These are phyloP conservation scores for Ridgeia piscesae DNA, from an alignment of 1,140 invertebrate species.

Conservation along the genomic window DNA sequence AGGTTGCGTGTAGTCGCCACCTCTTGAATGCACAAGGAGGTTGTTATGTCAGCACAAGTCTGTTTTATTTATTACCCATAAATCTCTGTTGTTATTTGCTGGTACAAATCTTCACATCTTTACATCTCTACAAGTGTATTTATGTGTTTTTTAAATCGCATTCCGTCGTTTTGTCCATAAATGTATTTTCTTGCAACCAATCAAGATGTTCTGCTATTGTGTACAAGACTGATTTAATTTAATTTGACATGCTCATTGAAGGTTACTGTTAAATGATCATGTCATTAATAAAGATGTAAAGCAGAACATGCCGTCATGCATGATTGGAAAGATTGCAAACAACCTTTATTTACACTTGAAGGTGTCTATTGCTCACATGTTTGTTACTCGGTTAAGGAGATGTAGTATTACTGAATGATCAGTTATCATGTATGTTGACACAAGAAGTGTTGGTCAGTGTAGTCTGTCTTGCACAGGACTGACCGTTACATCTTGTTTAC, in stretches of 20 bases:
- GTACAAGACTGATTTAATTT: not conserved
- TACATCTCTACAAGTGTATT: not conserved
- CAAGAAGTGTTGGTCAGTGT: not conserved
- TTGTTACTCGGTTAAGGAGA: not conserved
- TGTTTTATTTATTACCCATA: not conserved
- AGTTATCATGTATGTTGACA: not conserved
- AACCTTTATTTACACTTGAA: not conserved
- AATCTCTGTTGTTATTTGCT: not conserved
- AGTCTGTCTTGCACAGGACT: not conserved
- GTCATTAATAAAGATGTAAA: not conserved
- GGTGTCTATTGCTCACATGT: not conserved
- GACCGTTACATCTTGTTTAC: not conserved
- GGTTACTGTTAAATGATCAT: not conserved
- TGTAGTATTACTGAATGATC: not conserved
- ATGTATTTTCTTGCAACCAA: not conserved
- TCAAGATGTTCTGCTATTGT: not conserved
- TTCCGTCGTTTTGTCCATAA: not conserved
- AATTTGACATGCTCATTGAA: not conserved
- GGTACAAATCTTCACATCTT: not conserved
- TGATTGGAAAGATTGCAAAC: not conserved
- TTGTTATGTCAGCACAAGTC: not conserved
- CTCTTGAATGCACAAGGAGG: not conserved
- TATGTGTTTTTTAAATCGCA: not conserved
- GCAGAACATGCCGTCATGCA: not conserved
- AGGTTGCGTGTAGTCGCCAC: not conserved